Base-by-base conservation (phyloP, 37 sponge, comb jelly and placozoan genomes). In the Beroe ovata region DNA sequence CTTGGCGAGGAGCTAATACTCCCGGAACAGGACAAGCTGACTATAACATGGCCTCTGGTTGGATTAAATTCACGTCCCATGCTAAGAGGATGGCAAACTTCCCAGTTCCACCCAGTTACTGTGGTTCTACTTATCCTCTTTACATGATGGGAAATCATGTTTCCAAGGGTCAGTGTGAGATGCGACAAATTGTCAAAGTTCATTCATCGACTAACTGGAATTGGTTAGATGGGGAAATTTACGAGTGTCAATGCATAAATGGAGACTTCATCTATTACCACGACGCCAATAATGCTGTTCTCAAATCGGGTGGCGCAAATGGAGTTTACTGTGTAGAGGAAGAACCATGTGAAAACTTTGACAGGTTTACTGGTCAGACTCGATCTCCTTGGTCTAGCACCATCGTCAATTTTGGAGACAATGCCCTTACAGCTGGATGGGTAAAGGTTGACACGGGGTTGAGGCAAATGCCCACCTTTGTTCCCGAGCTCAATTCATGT, bases 271-370 rank as follows among this genome's bases (percentile, higher is more conserved):
- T 71, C 36, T 71, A 71, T 38, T 71, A 71, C 38, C 71, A 71
- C 71, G 38, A 28, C 29, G 38, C 71, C 71, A 35, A 35, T 29
- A 38, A 35, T 6, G 21, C 38, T 36, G 38, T 38, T 6, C 71
- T 71, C 36, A 71, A 35, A 2, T 71, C 71, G 6, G n/a, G n/a
- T n/a, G n/a, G n/a, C n/a, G 29, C 29, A 8, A 35, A 71, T 20
- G 71, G 71, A 30, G 38, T 38, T 20, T 71, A 71, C 38, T 71
- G 71, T 71, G 71, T 71, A 20, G 71, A 35, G 71, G 71, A 71
- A 20, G 71, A 71, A 20, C 71, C 71, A 35, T 71, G 71, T 71
- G 34, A 71, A 35, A 71, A 35, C 2, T 29, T 20, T 29, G 71
- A 35, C 25, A 77, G 84, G 47, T 36, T 77, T 8, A 77, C 84